Base-by-base conservation (phyloP, 2,888 invertebrate genomes). In the Protonemura montana region DNA sequence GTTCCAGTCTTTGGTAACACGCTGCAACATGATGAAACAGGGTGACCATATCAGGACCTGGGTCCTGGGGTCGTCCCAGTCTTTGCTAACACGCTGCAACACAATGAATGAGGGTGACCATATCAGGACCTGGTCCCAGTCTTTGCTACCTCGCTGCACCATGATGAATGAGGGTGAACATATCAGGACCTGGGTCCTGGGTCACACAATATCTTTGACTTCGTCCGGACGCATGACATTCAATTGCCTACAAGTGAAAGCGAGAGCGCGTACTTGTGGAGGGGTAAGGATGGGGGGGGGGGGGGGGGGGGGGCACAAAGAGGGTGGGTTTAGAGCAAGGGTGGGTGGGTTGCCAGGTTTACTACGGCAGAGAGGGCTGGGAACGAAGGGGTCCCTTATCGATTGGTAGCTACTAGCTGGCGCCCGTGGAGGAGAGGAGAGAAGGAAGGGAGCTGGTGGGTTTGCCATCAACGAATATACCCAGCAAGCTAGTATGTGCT, bases 361-460 rank as follows among this genome's bases (percentile, higher is more conserved):
- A 59, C 59, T 59, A 59, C 59, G 59, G 16, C 21, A 59, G 16
- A 59, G 59, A 10, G 82, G 82, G 82, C 82, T 2, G 42, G 82
- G 82, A 21, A 83, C 35, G 42, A 83, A 83, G 82, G 82, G 82
- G 41, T 29, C 82, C 82, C 82, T 26, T 83, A 83, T 83, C 82
- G 82, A 83, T 83, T 83, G 82, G 42, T n/a, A 29, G 81, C 30
- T 30, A 29, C 21, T 35, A 35, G 35, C 35, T 30, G 81, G 35
- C 26, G 82, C 82, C 82, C 30, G 7, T 1, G 21, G 27, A 78
- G 26, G 82, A n/a, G 42, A 10, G 82, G 21, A n/a, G 82, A 29
- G 7, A n/a, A 16, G 78, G 78, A 16, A 21, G 6, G 7, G 3
- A 21, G 59, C 21, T 3, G 59, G 59, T 59, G 3, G 7, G 59